Percentiles rank a stretch among this genome's conserved stretches.
These are phyloP conservation scores for Ichneumoninae sp. DNA, from an alignment of 2,888 invertebrate species.

Conservation along the genomic window DNA sequence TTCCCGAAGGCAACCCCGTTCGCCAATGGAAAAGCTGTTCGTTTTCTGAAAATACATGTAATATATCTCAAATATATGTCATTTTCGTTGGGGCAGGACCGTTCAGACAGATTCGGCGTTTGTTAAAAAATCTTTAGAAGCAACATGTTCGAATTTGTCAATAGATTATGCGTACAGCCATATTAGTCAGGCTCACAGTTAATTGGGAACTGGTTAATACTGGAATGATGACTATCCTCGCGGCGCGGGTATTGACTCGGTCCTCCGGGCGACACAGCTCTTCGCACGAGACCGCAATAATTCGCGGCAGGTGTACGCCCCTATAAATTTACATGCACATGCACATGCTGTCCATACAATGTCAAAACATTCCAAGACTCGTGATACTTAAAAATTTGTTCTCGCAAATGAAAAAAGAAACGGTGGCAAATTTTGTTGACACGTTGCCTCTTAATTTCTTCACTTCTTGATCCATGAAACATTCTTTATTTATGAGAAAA, in stretches of 20 bases:
- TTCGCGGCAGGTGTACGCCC: constrained; percentile 32
- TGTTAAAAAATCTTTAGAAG: not conserved
- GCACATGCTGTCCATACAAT: not conserved
- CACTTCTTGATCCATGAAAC: too few species aligned
- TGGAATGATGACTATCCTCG: constrained; percentile 46
- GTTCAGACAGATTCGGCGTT: not conserved
- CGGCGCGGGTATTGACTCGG: constrained; percentile 5
- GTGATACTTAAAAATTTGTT: too few species aligned
- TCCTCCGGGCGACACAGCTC: constrained; percentile 3
- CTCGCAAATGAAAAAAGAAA: too few species aligned
- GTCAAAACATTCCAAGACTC: not conserved
- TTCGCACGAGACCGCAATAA: constrained; percentile 48
- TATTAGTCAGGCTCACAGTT: constrained; percentile 29
- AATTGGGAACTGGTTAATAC: constrained; percentile 56
- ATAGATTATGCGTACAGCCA: constrained; percentile 4
- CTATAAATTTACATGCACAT: not conserved
- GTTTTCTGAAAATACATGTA: too few species aligned
- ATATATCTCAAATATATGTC: too few species aligned
- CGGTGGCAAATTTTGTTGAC: too few species aligned
- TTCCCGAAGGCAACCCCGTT: too few species aligned
- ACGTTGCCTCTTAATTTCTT: too few species aligned
- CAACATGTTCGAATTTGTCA: constrained; percentile 7
- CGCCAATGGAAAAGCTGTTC: too few species aligned
- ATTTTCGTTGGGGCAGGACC: not conserved
- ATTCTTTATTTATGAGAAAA: too few species aligned